Percentiles rank a stretch among this genome's conserved stretches.
These are phyloP conservation scores for Eulemur albifrons DNA, from an alignment of 2,797 vertebrate species.

Conservation along the genomic window DNA sequence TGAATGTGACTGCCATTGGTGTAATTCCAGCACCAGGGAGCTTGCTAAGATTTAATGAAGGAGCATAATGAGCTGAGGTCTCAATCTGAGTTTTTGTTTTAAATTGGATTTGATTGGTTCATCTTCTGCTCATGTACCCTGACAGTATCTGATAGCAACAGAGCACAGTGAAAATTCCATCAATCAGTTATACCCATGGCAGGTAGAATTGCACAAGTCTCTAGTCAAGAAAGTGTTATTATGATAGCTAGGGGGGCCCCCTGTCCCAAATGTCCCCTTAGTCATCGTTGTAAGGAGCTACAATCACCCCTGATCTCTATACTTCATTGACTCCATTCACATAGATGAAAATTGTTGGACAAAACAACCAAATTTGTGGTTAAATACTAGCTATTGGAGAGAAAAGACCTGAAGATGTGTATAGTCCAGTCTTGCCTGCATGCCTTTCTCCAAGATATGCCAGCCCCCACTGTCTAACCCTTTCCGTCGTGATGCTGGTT, in stretches of 20 bases:
- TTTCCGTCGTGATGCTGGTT: not conserved
- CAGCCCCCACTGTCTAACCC: not conserved
- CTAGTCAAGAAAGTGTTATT: not conserved
- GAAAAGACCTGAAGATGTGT: not conserved
- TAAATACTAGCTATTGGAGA: not conserved
- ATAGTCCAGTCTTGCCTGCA: not conserved
- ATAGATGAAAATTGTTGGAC: not conserved
- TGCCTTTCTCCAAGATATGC: not conserved
- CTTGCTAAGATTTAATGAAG: not conserved
- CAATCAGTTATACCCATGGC: not conserved
- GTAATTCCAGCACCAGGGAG: not conserved
- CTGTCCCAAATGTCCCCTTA: not conserved
- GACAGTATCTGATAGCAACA: not conserved
- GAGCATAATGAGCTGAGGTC: not conserved
- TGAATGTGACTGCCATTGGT: constrained; percentile 12
- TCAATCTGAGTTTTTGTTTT: constrained; percentile 32
- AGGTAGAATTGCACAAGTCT: not conserved
- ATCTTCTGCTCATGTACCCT: not conserved
- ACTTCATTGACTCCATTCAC: not conserved
- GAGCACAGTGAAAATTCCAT: not conserved
- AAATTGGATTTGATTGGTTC: constrained; percentile 38
- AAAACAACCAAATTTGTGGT: not conserved
- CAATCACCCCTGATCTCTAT: not conserved
- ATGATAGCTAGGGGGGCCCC: not conserved
- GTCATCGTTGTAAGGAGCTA: not conserved